Evolutionary conservation across 2,113 vertebrate species (phyloP), one percentile per base, ranked within the genome.

Genomic region (Lutjanus erythropterus): DNA sequence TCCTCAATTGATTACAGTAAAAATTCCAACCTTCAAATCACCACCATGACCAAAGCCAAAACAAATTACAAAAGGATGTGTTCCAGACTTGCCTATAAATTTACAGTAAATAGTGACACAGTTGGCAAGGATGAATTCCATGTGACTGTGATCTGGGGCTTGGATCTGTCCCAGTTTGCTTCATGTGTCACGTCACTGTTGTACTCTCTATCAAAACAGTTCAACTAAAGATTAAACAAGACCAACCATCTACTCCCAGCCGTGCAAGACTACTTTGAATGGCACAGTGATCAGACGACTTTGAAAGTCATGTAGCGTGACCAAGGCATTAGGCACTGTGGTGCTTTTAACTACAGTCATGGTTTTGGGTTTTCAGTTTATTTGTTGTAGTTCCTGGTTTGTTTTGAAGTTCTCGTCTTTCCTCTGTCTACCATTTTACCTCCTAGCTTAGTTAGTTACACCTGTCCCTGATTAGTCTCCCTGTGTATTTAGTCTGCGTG

Each of bases 1-100:
- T 81, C 68, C 49, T 47, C 66, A 15, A 75, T 66, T 80, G 56
- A 75, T 84, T 39, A 52, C 19, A 55, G 52, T 50, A 42, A 60
- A n/a, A 85, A 78, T 64, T 76, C 23, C 19, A 80, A 55, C 27
- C 53, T 41, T 71, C 14, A 69, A 31, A 78, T 72, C 27, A 42
- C 50, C 58, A 74, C 61, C 25, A 41, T 39, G 49, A 44, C 65
- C 77, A 78, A 79, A 70, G 5, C 50, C 6, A 9, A 55, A 53
- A 10, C 3, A 27, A 58, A 74, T 73, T 41, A 64, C 21, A 74
- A 72, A 68, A 60, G 27, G 14, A 44, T 42, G 37, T 42, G 53
- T 68, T 35, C 47, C 9, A 64, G 31, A 64, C 6, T 37, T 50
- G 35, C 27, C 49, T 41, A 55, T 44, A 37, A 64, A 64, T 41